Conservation (phyloP, 2,888 invertebrate species). For the Tipula confusa region DNA sequence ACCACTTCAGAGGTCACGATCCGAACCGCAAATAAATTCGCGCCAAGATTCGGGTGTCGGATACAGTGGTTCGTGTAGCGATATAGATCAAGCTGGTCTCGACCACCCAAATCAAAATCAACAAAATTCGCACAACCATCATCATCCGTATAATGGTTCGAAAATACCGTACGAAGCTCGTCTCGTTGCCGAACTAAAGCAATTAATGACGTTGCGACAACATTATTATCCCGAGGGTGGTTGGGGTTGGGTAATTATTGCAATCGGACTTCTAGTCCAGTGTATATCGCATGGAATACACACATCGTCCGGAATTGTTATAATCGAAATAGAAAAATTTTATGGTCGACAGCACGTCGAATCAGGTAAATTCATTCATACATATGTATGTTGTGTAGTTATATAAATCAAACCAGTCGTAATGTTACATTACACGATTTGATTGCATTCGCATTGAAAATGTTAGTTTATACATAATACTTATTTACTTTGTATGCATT, state of each 20-base stretch:
- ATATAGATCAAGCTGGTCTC: constrained; percentile 34
- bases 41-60: constrained; percentile 33
- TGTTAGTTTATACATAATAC: background rate
- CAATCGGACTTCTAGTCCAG: constrained; percentile 68
- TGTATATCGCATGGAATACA: constrained; percentile 71
- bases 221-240: constrained; percentile 85
- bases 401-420: background rate
- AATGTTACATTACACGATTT: background rate
- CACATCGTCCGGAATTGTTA: constrained; percentile 54
- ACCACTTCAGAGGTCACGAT: constrained; percentile 32
- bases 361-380: constrained; percentile 30
- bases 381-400: constrained; percentile 33
- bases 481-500: background rate
- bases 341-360: background rate
- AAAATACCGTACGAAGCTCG: constrained; percentile 32
- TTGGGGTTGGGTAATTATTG: constrained; percentile 79
- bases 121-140: background rate
- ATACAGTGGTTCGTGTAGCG: constrained; percentile 33
- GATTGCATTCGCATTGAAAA: background rate
- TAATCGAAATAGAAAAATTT: constrained; percentile 46
- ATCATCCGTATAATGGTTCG: background rate
- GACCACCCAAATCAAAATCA: background rate
- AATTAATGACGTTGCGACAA: constrained; percentile 43
- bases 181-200: constrained; percentile 34
- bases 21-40: constrained; percentile 33